Evolutionary conservation across 2,113 vertebrate species (phyloP).

Genomic region (Dicaeum eximium): DNA sequence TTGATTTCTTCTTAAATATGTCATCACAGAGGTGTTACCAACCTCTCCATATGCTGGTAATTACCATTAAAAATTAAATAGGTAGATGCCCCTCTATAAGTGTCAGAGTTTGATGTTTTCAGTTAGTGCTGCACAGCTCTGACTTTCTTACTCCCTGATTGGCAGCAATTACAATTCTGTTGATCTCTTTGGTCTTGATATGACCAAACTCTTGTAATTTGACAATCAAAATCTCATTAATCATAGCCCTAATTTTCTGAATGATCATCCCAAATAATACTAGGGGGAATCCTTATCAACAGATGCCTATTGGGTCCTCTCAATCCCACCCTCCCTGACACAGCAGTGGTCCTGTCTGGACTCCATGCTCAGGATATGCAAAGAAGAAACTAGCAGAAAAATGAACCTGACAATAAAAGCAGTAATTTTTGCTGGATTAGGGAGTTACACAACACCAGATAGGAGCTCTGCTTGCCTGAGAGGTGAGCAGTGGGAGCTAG

Average conservation of each 20-base stretch:
- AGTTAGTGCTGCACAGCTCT: not conserved
- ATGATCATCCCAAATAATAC: not conserved
- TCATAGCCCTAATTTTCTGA: not conserved
- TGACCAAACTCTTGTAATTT: not conserved
- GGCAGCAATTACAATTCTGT: not conserved
- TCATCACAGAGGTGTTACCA: not conserved
- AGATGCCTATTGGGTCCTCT: not conserved
- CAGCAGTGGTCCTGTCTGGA: not conserved
- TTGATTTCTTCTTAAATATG: not conserved
- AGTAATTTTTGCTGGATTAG: not conserved
- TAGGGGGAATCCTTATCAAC: not conserved
- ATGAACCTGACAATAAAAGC: not conserved
- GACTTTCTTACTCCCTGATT: not conserved
- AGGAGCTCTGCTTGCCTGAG: not conserved
- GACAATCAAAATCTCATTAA: not conserved
- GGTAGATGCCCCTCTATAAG: not conserved
- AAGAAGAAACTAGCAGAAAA: not conserved
- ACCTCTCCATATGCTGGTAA: not conserved
- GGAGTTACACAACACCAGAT: not conserved
- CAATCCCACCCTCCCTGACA: not conserved
- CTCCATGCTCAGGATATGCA: rapidly evolving
- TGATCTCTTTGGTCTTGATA: not conserved
- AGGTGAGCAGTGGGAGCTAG: not conserved
- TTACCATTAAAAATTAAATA: not conserved
- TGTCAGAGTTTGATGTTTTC: not conserved